These are phyloP conservation scores for Phylloscopus whistleri DNA, from an alignment of 2,113 vertebrate genomes.

Conservation along the genomic window DNA sequence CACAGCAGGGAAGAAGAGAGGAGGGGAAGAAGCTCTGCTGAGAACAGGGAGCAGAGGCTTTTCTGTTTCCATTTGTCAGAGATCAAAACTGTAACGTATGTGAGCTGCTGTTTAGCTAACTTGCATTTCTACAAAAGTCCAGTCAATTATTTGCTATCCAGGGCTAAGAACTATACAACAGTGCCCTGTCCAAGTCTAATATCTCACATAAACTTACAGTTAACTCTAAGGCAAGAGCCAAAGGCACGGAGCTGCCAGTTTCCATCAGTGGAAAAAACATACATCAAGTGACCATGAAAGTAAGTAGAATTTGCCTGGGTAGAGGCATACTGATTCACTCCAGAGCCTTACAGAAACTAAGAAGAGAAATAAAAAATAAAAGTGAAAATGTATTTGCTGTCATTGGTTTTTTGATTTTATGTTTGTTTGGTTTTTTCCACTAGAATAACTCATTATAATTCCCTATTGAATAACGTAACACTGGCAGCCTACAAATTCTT, in stretches of 20 bases:
- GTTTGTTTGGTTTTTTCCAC: not conserved
- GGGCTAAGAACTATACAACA: not conserved
- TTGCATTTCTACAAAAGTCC: not conserved
- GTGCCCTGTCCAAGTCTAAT: not conserved
- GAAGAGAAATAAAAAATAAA: not conserved
- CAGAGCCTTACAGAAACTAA: not conserved
- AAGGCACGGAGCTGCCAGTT: not conserved
- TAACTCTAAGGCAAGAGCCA: not conserved
- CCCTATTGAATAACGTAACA: not conserved
- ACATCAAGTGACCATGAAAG: not conserved
- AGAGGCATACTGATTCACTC: not conserved
- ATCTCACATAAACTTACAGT: not conserved
- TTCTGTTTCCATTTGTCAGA: not conserved
- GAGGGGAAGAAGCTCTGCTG: not conserved
- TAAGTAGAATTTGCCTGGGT: not conserved
- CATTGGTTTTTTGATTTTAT: fast-evolving
- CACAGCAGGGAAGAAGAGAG: not conserved
- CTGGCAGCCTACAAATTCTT: not conserved
- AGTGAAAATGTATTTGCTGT: not conserved
- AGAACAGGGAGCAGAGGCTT: not conserved
- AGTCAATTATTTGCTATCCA: not conserved
- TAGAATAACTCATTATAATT: not conserved
- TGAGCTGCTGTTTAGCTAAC: not conserved
- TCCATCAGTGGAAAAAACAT: not conserved
- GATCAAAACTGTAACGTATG: not conserved